Evolutionary conservation across 2,113 vertebrate species (phyloP), one percentile per base, ranked within the genome.

Genomic region (Pseudorasbora parva): DNA sequence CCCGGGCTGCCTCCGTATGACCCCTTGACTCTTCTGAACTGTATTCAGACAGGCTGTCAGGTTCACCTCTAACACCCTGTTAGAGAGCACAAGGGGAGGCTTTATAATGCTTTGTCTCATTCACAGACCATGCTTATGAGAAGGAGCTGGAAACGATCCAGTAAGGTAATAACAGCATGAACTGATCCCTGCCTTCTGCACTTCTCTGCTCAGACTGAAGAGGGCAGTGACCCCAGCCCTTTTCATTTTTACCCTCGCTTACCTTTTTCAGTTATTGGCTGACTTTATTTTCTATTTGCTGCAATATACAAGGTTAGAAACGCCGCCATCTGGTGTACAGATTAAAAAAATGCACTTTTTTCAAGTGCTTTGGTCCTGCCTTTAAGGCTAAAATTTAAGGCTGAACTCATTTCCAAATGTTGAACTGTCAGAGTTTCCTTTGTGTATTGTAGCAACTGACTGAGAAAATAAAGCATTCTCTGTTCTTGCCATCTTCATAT

Each of bases 91-190:
- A 27, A 47, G 59, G 59, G 90, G 93, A 93, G 90, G 92, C 96
- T 92, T 95, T 96, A 92, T 96, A 97, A 97, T 88, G 89, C 95
- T 98, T 93, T 98, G 95, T 98, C 97, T 98, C 93, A 93, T 98
- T 97, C 96, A 92, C 97, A 99, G 98, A 98, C 95, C 92, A 96
- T 97, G 96, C 95, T 96, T 95, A 97, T 97, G 96, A 97, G 96
- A 97, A 98, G 97, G 96, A 98, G 95, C 96, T 99, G 97, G 96
- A 98, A 98, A 96, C 95, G 97, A 96, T 96, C 97, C 94, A 97
- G 97, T 97, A 99, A 99, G 97, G 98, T 99, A 99, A 99, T 95
- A 94, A 91, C 94, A 94, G 92, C 96, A 96, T 96, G 95, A 73
- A 80, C 83, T 51, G 76, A 81, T 89, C 77, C n/a, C 79, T 81